A percentile compares a stretch with the other conserved stretches of the same genome.
phyloP scores from a whole-genome alignment of 1,140 invertebrate genomes.

The Trichonephila clavata region DNA sequence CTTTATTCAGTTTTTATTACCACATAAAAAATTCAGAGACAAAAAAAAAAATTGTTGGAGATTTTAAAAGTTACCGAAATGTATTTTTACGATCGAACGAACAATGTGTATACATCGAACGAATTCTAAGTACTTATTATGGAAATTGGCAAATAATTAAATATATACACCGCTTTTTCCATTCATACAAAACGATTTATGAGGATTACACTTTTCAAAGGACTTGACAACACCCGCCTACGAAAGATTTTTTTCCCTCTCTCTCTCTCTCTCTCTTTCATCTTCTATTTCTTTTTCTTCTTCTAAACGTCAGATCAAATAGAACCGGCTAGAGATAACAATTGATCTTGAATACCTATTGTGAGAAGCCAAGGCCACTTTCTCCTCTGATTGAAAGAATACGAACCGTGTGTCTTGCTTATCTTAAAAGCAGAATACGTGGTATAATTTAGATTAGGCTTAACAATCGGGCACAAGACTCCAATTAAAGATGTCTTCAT shows the following conservation, averaged over 20 bases:
- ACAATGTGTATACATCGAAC: background rate
- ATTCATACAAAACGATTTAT: background rate
- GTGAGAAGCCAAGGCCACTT: conserved; percentile 24
- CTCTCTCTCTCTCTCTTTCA: too few relatives aligned
- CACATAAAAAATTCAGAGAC: background rate
- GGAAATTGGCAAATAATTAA: background rate
- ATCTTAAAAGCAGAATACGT: background rate
- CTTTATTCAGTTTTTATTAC: background rate
- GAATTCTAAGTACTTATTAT: conserved; percentile 28
- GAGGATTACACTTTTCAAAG: conserved; percentile 10
- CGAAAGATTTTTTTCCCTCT: background rate
- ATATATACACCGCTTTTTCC: background rate
- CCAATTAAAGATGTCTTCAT: background rate
- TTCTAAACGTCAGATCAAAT: background rate
- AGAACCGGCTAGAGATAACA: background rate
- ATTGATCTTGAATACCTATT: conserved; percentile 19
- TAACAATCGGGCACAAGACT: background rate
- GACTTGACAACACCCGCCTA: conserved; percentile 39
- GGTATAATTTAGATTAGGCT: background rate
- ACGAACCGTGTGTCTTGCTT: background rate
- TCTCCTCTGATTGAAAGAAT: conserved; percentile 2
- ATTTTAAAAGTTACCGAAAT: background rate
- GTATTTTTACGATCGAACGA: background rate
- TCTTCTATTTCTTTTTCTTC: background rate
- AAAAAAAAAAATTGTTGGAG: background rate